A percentile compares a stretch with the other conserved stretches of the same genome.
Conservation (phyloP, 2,113 vertebrate species). For the Megaceryle maxima region DNA sequence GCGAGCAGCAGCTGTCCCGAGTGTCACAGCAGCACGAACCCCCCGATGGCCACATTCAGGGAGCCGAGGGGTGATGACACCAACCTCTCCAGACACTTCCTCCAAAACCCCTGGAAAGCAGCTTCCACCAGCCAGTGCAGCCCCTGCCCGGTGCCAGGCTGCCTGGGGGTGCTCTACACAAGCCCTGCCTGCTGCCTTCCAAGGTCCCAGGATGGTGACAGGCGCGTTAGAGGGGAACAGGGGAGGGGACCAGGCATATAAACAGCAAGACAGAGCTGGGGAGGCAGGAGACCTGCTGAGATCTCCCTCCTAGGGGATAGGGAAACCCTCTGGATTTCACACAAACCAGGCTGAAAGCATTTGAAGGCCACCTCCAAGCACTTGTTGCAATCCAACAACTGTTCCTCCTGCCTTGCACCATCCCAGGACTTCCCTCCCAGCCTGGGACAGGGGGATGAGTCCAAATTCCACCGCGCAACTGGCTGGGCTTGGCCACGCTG, state of each 20-base stretch:
- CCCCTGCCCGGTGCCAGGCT: neutral
- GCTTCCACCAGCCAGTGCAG: neutral
- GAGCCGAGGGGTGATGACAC: accelerated
- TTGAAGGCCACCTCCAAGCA: neutral
- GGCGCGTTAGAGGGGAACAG: neutral
- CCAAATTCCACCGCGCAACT: neutral
- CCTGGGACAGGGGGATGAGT: neutral
- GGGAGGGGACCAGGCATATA: neutral
- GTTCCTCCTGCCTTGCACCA: neutral
- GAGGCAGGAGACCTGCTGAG: neutral
- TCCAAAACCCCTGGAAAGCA: neutral
- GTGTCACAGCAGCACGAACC: too few relatives aligned
- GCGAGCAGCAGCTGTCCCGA: too few relatives aligned
- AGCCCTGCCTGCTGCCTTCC: neutral
- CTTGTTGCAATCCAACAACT: neutral
- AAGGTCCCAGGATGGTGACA: neutral
- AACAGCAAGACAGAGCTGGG: neutral
- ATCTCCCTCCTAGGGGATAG: neutral
- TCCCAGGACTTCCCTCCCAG: neutral
- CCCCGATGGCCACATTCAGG: neutral
- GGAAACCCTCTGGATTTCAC: neutral
- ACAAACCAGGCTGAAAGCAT: neutral
- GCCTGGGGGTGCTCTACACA: neutral
- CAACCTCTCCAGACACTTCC: neutral
- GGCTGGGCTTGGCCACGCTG: accelerated